A percentile compares a stretch with the other conserved stretches of the same genome.
phyloP scores from a whole-genome alignment of 2,888 invertebrate genomes.

The Drosophila paramelanica region DNA sequence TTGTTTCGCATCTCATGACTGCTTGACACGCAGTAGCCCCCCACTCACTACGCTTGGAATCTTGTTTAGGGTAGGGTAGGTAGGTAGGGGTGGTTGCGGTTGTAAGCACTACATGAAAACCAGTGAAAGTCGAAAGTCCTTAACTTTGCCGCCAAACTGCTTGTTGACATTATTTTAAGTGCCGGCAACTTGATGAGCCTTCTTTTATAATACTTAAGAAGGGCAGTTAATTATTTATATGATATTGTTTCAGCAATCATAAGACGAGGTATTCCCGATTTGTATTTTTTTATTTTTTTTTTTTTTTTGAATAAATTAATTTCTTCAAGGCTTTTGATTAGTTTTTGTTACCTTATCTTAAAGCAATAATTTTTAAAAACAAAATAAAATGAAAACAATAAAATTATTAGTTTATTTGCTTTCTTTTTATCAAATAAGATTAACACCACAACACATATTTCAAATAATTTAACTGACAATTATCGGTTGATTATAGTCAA shows the following conservation, averaged over 20 bases:
- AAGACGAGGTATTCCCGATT: too few species aligned
- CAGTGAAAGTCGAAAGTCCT: slow-evolving; percentile 55
- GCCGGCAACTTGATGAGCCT: slow-evolving; percentile 7
- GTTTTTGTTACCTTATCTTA: too few species aligned
- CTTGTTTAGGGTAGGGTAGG: background rate
- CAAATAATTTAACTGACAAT: too few species aligned
- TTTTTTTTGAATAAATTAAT: too few species aligned
- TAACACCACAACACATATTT: too few species aligned
- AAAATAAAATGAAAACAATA: too few species aligned
- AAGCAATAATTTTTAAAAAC: too few species aligned
- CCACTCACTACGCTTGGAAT: background rate
- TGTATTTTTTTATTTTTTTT: background rate
- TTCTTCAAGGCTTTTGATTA: too few species aligned
- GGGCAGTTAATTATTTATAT: background rate
- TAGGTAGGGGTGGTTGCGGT: slow-evolving; percentile 3
- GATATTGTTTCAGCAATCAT: too few species aligned
- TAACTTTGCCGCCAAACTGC: slow-evolving; percentile 37
- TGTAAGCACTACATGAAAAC: slow-evolving; percentile 27
- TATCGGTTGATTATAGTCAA: too few species aligned
- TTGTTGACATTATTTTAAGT: slow-evolving; percentile 57
- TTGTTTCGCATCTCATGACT: slow-evolving; percentile 23
- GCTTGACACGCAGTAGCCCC: slow-evolving; percentile 27
- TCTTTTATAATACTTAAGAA: background rate
- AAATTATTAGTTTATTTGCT: too few species aligned
- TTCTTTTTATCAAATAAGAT: too few species aligned